Evolutionary conservation across 2,888 invertebrate species (phyloP), one percentile per base, ranked within the genome.

Genomic region (Itoplectis maculator): DNA sequence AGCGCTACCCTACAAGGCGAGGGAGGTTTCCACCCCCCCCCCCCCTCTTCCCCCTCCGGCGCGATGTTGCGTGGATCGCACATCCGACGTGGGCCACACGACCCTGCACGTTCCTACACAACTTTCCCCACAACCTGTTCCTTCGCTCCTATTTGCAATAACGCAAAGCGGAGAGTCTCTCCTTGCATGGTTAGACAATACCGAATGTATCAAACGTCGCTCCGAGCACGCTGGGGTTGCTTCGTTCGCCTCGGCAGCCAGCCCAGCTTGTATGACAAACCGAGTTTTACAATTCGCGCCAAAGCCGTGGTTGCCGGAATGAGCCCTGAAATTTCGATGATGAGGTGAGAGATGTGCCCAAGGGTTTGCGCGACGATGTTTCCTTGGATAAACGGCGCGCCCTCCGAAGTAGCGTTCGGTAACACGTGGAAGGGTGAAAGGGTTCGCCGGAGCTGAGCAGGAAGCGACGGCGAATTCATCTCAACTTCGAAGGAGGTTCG

Each of bases 401-500:
- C 5, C n/a, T n/a, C n/a, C n/a, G 6, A 51, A 56, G 47, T 56
- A 5, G 29, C 29, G 29, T 29, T n/a, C 37, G 13, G 37, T 66
- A n/a, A 61, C 18, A 65, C 47, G 29, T 29, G 29, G 29, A 3
- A 29, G 49, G 77, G 51, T 47, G 45, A 51, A 74, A 73, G 54
- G 68, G 69, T 47, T 59, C 59, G 49, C 68, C 49, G 61, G 37
- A 76, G 61, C 35, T 42, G 40, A 29, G 29, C 29, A 5, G 63
- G 40, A 40, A 54, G 40, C 54, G 9, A 5, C 54, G 37, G 42
- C 29, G 59, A 76, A 66, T 76, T 56, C 68, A 76, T 68, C 59
- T 49, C 37, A 68, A 76, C 66, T 68, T 76, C 37, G 59, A 45
- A 68, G 63, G 11, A 37, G 63, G 20, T 76, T 76, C 47, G 56